Conservation (phyloP, 2,113 vertebrate species). For the Albula glossodonta region DNA sequence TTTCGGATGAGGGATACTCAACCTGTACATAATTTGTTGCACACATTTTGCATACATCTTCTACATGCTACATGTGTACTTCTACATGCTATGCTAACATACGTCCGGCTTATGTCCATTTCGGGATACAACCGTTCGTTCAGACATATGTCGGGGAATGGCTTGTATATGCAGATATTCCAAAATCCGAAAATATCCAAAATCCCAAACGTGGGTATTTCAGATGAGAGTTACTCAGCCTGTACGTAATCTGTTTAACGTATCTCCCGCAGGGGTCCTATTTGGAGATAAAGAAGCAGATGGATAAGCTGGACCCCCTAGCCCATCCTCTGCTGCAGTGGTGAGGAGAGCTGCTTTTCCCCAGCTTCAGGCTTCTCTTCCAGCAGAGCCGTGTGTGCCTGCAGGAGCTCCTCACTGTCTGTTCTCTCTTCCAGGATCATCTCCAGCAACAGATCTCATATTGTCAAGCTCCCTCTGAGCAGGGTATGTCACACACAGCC, state of each 20-base stretch:
- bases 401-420: background rate
- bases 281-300: conserved; percentile 99
- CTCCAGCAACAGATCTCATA: conserved; percentile 98
- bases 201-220: too few relatives aligned
- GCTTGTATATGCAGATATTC: too few relatives aligned
- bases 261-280: conserved; percentile 83
- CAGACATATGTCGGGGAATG: too few relatives aligned
- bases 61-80: too few relatives aligned
- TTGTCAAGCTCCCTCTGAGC: conserved; percentile 97
- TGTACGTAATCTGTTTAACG: background rate
- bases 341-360: conserved; percentile 64
- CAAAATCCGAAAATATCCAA: too few relatives aligned
- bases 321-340: conserved; percentile 95
- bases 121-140: too few relatives aligned
- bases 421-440: conserved; percentile 83
- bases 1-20: too few relatives aligned
- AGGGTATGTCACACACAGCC: conserved; percentile 78
- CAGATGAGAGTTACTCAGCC: background rate
- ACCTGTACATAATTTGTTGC: too few relatives aligned
- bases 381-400: background rate
- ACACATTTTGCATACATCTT: too few relatives aligned
- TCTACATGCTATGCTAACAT: too few relatives aligned
- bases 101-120: too few relatives aligned
- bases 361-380: background rate
- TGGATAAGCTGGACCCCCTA: conserved; percentile 96